Evolutionary conservation across 2,113 vertebrate genomes (phyloP), one percentile per base, ranked within the genome.

Genomic region (Petrocephalus zakoni): DNA sequence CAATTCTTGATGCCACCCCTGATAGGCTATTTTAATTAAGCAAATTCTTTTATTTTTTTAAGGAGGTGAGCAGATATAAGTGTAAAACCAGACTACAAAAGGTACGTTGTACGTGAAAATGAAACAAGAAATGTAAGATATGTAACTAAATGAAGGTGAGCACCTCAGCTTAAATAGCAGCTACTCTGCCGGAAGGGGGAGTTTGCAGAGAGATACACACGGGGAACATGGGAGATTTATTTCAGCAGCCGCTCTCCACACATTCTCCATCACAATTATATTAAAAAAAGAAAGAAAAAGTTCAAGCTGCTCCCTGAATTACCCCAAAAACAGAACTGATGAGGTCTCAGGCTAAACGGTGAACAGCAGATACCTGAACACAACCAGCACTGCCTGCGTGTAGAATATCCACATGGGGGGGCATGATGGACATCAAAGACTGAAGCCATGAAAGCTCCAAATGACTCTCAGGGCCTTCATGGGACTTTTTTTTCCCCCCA

Each of bases 161-260:
- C 52, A 37, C 52, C 9, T 17, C 7, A 1, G 84, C 7, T 11
- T 17, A 55, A 37, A 86, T 13, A 86, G 51, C 1, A 15, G 2
- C 11, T 17, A 34, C 0, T 42, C 3, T 53, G 15, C 61, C 22
- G 37, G 64, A 53, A 42, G 64, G 8, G 51, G n/a, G 22, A 19
- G 53, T 34, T 25, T 37, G 1, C 13, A 52, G 22, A 56, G 25
- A 49, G 21, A 84, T 25, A 83, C 34, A 49, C 47, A 46, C 11
- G 52, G 78, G 58, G 55, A 89, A 86, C 83, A 89, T 29, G n/a
- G 42, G 88, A 51, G 19, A 72, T 89, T 89, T 89, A 89, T 85
- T 89, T 89, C 47, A 85, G 19, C 82, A 89, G 61, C 46, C 47
- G 56, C 25, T 52, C 72, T 81, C 82, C 88, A 86, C 82, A 89